phyloP scores from a whole-genome alignment of 2,113 vertebrate genomes.

The Desmodus rotundus region DNA sequence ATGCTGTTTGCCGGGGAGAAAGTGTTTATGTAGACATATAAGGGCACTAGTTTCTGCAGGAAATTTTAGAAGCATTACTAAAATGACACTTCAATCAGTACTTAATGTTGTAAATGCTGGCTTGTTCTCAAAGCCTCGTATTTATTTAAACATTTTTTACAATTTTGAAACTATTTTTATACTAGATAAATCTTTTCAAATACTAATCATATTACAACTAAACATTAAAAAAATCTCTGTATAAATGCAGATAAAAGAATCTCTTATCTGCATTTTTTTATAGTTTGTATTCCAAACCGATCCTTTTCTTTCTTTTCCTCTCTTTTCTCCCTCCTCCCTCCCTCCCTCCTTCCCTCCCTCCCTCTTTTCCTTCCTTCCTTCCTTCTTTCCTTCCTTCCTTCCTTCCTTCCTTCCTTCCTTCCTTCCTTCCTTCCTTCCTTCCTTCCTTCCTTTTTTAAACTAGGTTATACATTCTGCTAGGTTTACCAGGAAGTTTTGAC shows the following conservation, averaged over 20 bases:
- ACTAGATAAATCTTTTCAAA: constrained; percentile 84
- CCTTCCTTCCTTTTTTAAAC: too few species aligned
- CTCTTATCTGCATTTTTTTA: constrained; percentile 70
- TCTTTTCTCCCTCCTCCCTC: not conserved
- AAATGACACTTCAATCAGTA: constrained; percentile 72
- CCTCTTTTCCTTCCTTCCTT: not conserved
- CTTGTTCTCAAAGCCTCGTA: constrained; percentile 79
- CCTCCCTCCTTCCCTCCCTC: too few species aligned
- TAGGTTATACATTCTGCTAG: constrained; percentile 73
- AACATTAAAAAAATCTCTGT: constrained; percentile 81
- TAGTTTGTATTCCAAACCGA: constrained; percentile 77
- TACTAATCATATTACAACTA: constrained; percentile 82
- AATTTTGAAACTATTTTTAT: constrained; percentile 84
- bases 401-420: not conserved
- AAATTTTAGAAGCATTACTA: constrained; percentile 70
- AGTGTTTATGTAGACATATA: constrained; percentile 76
- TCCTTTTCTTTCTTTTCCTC: constrained; percentile 43
- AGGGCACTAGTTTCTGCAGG: constrained; percentile 70
- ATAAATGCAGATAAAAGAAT: constrained; percentile 80
- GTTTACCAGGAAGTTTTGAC: constrained; percentile 78
- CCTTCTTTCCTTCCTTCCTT: not conserved
- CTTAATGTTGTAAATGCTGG: constrained; percentile 78
- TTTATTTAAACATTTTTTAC: constrained; percentile 86
- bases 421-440: not conserved
- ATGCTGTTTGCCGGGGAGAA: constrained; percentile 66